Percentiles rank a stretch among this genome's conserved stretches.
Evolutionary conservation across 2,888 invertebrate genomes (phyloP).

Genomic region (Chironomus riparius): DNA sequence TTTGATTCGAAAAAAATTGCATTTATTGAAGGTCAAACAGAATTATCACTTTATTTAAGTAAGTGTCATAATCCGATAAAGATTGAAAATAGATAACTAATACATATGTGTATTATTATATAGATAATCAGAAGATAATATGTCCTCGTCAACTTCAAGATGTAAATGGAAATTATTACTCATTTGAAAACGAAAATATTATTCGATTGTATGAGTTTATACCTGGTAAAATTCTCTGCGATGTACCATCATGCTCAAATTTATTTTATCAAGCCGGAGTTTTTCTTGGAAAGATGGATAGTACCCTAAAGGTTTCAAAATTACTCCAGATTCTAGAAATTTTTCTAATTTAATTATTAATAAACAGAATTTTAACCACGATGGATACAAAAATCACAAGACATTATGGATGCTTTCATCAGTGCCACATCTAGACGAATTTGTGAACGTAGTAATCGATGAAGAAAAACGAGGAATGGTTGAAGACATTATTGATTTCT

Average conservation of each 20-base stretch:
- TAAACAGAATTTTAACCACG: slow-evolving; percentile 58
- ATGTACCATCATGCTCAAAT: slow-evolving; percentile 50
- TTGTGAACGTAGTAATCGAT: slow-evolving; percentile 57
- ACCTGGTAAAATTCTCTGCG: slow-evolving; percentile 59
- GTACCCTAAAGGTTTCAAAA: slow-evolving; percentile 52
- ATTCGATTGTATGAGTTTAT: slow-evolving; percentile 68
- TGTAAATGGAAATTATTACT: slow-evolving; percentile 54
- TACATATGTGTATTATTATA: slow-evolving; percentile 29
- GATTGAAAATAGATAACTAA: background rate
- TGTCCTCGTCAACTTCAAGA: slow-evolving; percentile 66
- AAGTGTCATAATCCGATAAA: slow-evolving; percentile 36
- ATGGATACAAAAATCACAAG: slow-evolving; percentile 54
- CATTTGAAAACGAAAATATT: slow-evolving; percentile 50
- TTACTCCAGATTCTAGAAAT: background rate
- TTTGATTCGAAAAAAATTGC: slow-evolving; percentile 61
- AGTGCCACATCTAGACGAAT: slow-evolving; percentile 59
- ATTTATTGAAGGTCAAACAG: slow-evolving; percentile 66
- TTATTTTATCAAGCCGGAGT: slow-evolving; percentile 64
- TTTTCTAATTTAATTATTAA: background rate
- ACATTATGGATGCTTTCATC: slow-evolving; percentile 70
- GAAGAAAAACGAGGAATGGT: slow-evolving; percentile 50
- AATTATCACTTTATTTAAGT: slow-evolving; percentile 62
- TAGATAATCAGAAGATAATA: slow-evolving; percentile 51
- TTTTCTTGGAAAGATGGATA: slow-evolving; percentile 60
- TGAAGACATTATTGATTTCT: slow-evolving; percentile 52